Percentiles rank a stretch among this genome's conserved stretches.
These are phyloP conservation scores for Tipula helvola DNA, from an alignment of 2,888 invertebrate species.

Conservation along the genomic window DNA sequence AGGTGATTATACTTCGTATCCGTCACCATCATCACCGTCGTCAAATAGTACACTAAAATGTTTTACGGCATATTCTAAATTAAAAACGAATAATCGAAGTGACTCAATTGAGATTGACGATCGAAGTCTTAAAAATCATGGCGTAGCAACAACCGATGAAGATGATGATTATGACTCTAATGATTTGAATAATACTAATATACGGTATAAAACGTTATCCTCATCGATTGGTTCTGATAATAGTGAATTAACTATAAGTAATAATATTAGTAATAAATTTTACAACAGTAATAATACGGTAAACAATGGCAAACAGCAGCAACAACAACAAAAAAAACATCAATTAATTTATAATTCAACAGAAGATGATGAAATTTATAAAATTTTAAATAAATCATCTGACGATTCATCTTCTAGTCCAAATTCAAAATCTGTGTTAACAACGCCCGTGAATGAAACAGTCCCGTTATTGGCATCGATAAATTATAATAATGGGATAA, in stretches of 20 bases:
- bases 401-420: conserved; percentile 20
- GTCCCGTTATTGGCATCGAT: conserved; percentile 14
- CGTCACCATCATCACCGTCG: background rate
- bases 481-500: background rate
- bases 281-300: background rate
- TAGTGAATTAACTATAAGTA: background rate
- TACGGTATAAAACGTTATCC: conserved; percentile 17
- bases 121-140: background rate
- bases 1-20: background rate
- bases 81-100: background rate
- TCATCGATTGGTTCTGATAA: conserved; percentile 15
- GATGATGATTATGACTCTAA: conserved; percentile 13
- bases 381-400: conserved; percentile 14
- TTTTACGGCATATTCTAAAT: background rate
- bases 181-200: conserved; percentile 12
- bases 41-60: background rate
- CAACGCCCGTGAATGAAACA: conserved; percentile 19
- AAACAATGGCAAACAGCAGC: background rate
- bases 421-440: conserved; percentile 18
- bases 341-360: background rate
- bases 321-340: background rate
- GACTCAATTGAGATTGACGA: background rate
- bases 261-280: background rate
- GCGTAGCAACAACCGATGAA: conserved; percentile 15
- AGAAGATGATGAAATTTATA: background rate